phyloP scores from a whole-genome alignment of 2,113 vertebrate genomes.

The Heterochromis multidens region DNA sequence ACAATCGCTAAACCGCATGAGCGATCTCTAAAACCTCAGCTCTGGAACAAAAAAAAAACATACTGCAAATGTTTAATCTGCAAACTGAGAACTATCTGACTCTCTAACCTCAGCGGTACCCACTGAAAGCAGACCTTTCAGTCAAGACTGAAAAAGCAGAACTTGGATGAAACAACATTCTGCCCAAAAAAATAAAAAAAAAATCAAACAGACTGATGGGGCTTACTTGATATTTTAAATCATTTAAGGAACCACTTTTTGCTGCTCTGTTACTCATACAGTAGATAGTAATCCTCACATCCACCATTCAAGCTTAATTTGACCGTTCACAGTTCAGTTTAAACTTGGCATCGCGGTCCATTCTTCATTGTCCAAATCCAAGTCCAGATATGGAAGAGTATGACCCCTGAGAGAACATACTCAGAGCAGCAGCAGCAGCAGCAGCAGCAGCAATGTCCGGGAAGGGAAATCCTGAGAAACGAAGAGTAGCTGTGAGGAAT shows the following conservation, averaged over 20 bases:
- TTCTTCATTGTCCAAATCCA: slow-evolving; percentile 5
- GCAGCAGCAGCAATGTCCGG: slow-evolving; percentile 18
- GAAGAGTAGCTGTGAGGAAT: slow-evolving; percentile 36
- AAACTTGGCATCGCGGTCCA: neutral
- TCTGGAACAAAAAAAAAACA: neutral
- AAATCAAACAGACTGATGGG: neutral
- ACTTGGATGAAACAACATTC: neutral
- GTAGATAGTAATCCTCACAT: slow-evolving; percentile 4
- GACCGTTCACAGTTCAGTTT: neutral
- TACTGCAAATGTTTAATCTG: neutral
- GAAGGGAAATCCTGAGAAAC: slow-evolving; percentile 48
- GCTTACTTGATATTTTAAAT: neutral
- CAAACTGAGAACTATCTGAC: neutral
- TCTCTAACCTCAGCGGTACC: neutral
- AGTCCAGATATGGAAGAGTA: slow-evolving; percentile 54
- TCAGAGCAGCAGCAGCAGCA: neutral
- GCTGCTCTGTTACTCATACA: neutral
- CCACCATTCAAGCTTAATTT: neutral
- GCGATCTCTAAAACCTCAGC: slow-evolving; percentile 12
- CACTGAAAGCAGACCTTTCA: neutral
- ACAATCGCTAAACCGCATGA: neutral
- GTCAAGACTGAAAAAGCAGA: neutral
- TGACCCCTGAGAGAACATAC: slow-evolving; percentile 20
- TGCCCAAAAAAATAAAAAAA: neutral
- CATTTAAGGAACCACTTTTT: neutral